A percentile compares a stretch with the other conserved stretches of the same genome.
phyloP scores from a whole-genome alignment of 2,113 vertebrate genomes.

The Neopipo cinnamomea region DNA sequence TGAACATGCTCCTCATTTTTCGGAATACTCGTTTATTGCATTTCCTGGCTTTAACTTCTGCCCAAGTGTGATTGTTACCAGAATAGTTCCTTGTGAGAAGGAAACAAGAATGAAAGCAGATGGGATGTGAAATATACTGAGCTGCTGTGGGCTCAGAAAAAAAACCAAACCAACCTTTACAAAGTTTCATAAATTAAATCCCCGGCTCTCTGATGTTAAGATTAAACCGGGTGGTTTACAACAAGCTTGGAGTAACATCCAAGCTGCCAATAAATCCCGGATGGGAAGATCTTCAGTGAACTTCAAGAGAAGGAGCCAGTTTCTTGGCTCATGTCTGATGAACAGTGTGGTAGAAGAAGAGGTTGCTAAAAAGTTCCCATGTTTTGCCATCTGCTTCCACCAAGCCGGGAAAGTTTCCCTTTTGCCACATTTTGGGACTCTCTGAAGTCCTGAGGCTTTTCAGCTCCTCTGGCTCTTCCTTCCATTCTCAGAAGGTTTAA shows the following conservation, averaged over 20 bases:
- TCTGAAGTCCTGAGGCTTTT: background rate
- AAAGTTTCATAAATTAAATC: constrained; percentile 20
- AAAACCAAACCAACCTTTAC: background rate
- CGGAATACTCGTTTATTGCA: background rate
- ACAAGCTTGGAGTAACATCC: background rate
- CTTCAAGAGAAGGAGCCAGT: background rate
- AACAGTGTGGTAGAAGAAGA: background rate
- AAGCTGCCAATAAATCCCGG: constrained; percentile 22
- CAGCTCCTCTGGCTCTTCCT: background rate
- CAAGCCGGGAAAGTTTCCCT: background rate
- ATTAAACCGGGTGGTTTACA: constrained; percentile 46
- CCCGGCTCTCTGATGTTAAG: background rate
- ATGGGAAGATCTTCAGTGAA: constrained; percentile 26
- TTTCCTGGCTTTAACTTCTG: background rate
- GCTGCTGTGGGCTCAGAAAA: background rate
- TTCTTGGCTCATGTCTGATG: background rate
- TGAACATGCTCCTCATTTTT: background rate
- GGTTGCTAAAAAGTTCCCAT: background rate
- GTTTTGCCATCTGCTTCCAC: constrained; percentile 3
- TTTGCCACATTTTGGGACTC: background rate
- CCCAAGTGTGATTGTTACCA: constrained; percentile 1
- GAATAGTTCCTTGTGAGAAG: constrained; percentile 8
- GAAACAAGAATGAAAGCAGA: constrained; percentile 38
- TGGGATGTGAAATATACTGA: constrained; percentile 35
- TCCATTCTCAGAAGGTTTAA: background rate